Base-by-base conservation (phyloP, 2,113 vertebrate genomes). In the Microtus richardsoni region DNA sequence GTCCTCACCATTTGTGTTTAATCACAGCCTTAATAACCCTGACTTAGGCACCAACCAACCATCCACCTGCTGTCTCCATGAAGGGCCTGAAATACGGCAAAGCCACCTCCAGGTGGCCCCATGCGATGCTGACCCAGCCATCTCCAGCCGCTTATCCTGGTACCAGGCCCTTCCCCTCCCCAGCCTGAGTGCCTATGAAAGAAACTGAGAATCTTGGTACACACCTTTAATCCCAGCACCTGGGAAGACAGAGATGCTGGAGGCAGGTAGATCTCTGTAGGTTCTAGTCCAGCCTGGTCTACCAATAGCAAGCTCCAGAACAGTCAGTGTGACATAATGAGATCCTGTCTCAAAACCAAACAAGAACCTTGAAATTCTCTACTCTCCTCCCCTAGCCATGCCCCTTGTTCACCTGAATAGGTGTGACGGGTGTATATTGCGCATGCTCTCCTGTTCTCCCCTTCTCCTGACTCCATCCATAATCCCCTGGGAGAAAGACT, bases 351-450 rank as follows among this genome's bases (percentile, higher is more conserved):
- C 36, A 82, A 28, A 82, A 83, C 16, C 54, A 39, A 82, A 39
- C n/a, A 83, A 39, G n/a, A 79, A 60, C 11, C 79, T 52, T 36
- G 8, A 19, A 58, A 5, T 9, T 24, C 60, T n/a, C 10, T 66
- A 26, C 14, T n/a, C 49, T 60, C 6, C 52, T 33, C 54, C 8
- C 64, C 0, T 0, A 2, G 33, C 28, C 93, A 3, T 7, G 12
- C n/a, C 66, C 68, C 17, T 54, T 33, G 9, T 10, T 87, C 58
- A 33, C 33, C 49, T 7, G 36, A 33, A 3, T 19, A 24, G 22
- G 13, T 3, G 5, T 24, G 6, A 26, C 0, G 0, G 14, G 39
- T 3, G 19, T 13, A 17, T 10, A 7, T 5, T 54, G 17, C 54
- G 14, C 2, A 1, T 22, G 3, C 68, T 30, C 1, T 0, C 68